Evolutionary conservation across 2,797 vertebrate genomes (phyloP).

Genomic region (Rhodeus uyekii): DNA sequence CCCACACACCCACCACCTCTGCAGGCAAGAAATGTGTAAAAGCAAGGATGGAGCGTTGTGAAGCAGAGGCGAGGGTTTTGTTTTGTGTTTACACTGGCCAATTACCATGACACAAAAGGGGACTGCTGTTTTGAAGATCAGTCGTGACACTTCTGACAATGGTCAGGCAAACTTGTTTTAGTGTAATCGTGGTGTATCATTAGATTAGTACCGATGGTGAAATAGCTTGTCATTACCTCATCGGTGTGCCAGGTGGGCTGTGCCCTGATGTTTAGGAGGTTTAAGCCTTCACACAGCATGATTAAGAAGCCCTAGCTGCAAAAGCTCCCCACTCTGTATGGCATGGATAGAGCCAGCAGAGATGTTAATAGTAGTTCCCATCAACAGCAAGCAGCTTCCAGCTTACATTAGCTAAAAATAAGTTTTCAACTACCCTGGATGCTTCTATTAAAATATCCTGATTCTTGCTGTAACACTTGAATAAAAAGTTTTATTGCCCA

Average conservation of each 20-base stretch:
- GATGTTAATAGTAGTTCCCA: conserved; percentile 39
- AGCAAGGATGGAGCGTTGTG: not conserved
- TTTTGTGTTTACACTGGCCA: conserved; percentile 50
- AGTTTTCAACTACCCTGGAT: conserved; percentile 10
- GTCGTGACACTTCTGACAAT: conserved; percentile 14
- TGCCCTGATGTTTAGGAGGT: conserved; percentile 19
- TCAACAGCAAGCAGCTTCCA: not conserved
- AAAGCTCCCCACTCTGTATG: conserved; percentile 15
- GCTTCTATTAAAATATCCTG: not conserved
- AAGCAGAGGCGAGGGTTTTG: conserved; percentile 10
- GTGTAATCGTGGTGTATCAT: conserved; percentile 50
- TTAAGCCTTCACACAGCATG: conserved; percentile 32
- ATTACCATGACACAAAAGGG: conserved; percentile 48
- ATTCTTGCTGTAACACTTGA: not conserved
- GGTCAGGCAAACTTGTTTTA: conserved; percentile 1
- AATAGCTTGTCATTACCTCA: conserved; percentile 51
- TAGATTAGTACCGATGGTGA: conserved; percentile 29
- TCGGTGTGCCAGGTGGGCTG: conserved; percentile 43
- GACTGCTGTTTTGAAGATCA: conserved; percentile 42
- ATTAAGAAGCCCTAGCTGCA: conserved; percentile 20
- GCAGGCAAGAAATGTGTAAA: conserved; percentile 19
- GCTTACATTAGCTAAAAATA: conserved; percentile 22
- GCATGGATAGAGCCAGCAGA: conserved; percentile 25
- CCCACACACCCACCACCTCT: conserved; percentile 39
- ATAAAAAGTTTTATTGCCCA: not conserved